Conservation (phyloP, 30 jellyfish, hydroid and myxozoan species). For the Hydractinia symbiolongicarpus region DNA sequence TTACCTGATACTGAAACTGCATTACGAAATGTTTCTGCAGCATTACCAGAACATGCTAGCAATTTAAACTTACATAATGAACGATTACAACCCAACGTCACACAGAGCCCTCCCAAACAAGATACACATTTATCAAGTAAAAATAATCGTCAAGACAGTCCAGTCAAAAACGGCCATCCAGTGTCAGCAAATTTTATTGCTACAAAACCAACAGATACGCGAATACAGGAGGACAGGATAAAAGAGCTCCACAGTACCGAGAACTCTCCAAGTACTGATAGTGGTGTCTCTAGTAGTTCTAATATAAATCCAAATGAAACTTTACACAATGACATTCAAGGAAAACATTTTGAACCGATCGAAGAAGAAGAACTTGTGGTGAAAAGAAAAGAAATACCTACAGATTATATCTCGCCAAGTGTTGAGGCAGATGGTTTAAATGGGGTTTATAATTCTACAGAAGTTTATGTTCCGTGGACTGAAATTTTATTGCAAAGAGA, state of each 20-base stretch:
- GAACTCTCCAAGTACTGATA: background rate
- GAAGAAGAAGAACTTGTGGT: constrained; percentile 67
- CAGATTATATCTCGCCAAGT: constrained; percentile 37
- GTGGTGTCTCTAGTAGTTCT: background rate
- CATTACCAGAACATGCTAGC: background rate
- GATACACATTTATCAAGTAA: constrained; percentile 24
- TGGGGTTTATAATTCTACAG: constrained; percentile 63
- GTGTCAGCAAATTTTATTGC: too few species aligned
- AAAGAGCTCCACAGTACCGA: background rate
- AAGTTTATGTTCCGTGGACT: constrained; percentile 67
- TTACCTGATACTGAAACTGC: background rate
- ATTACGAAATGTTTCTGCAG: background rate
- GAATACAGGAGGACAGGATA: constrained; percentile 27
- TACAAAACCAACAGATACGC: constrained; percentile 15
- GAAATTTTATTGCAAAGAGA: constrained; percentile 47
- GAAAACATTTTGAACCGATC: constrained; percentile 27
- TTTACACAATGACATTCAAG: background rate
- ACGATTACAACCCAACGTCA: background rate
- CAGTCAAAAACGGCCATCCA: background rate
- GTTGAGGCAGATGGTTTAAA: constrained; percentile 78
- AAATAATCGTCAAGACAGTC: constrained; percentile 6
- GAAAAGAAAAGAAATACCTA: constrained; percentile 41
- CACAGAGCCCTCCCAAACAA: background rate
- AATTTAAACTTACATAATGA: background rate
- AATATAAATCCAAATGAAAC: background rate